phyloP scores from a whole-genome alignment of 2,888 invertebrate genomes.

The Spodoptera exigua region DNA sequence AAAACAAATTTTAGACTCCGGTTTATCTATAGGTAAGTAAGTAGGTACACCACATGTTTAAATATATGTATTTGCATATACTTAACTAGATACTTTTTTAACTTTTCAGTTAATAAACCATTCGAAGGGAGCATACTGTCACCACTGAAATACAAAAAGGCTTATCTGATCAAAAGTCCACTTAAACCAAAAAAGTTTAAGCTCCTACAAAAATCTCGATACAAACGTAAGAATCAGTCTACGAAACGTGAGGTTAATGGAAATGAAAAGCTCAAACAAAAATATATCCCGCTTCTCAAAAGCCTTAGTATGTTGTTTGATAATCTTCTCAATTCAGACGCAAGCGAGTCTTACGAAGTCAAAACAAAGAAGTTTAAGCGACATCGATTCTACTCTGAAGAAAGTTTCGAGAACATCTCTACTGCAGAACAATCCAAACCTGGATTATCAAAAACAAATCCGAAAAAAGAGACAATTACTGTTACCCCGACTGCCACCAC shows the following conservation, averaged over 20 bases:
- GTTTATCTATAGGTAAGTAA: conserved; percentile 58
- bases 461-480: conserved; percentile 80
- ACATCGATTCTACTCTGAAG: conserved; percentile 57
- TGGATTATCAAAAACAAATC: conserved; percentile 46
- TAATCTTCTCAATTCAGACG: conserved; percentile 76
- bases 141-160: conserved; percentile 72
- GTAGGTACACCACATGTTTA: background rate
- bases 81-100: conserved; percentile 6
- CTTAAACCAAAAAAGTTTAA: conserved; percentile 75
- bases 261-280: conserved; percentile 73
- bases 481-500: conserved; percentile 72
- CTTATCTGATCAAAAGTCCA: conserved; percentile 74
- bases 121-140: conserved; percentile 62
- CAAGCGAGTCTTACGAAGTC: conserved; percentile 68
- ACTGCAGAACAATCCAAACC: conserved; percentile 53
- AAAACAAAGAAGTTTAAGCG: conserved; percentile 64
- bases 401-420: conserved; percentile 62
- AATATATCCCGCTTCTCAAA: conserved; percentile 81
- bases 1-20: conserved; percentile 44
- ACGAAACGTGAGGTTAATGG: conserved; percentile 73
- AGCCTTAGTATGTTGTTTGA: conserved; percentile 82
- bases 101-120: conserved; percentile 59
- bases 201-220: conserved; percentile 61
- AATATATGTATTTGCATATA: too few relatives aligned
- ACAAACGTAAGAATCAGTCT: conserved; percentile 70